Evolutionary conservation across 23 tunicate species (phyloP).

Genomic region (Halocynthia roretzi): DNA sequence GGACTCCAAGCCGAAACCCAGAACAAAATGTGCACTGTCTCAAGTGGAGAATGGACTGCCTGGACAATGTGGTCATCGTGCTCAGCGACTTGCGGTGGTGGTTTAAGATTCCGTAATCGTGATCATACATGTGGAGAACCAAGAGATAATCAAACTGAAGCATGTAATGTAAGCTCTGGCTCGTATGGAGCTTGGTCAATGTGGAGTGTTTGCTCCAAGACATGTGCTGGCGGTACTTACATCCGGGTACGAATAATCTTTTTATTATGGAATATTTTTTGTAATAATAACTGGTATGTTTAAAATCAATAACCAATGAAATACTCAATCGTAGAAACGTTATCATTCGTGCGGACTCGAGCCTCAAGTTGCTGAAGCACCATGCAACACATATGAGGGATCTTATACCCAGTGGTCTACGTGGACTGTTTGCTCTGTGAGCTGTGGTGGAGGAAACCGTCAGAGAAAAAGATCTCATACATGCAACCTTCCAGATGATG

Average conservation of each 20-base stretch:
- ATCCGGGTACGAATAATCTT: not conserved
- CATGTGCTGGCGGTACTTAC: slow-evolving; percentile 35
- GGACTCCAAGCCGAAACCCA: slow-evolving; percentile 38
- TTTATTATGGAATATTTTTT: too few species aligned
- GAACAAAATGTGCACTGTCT: slow-evolving; percentile 32
- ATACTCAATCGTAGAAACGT: too few species aligned
- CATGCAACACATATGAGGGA: not conserved
- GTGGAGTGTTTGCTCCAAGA: slow-evolving; percentile 25
- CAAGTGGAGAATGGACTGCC: slow-evolving; percentile 1
- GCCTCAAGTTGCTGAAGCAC: slow-evolving; percentile 13
- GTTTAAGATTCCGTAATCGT: slow-evolving; percentile 47
- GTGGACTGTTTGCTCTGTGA: not conserved
- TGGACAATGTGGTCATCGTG: slow-evolving; percentile 85
- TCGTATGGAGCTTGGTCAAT: slow-evolving; percentile 1
- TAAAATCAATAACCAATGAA: too few species aligned
- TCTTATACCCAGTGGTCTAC: not conserved
- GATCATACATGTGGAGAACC: slow-evolving; percentile 60
- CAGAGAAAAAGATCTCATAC: slow-evolving; percentile 5
- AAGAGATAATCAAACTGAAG: slow-evolving; percentile 27
- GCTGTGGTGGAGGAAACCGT: slow-evolving; percentile 39
- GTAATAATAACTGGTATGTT: too few species aligned
- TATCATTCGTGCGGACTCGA: slow-evolving; percentile 12
- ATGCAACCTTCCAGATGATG: slow-evolving; percentile 22
- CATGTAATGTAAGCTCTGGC: slow-evolving; percentile 61
- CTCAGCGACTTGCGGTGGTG: slow-evolving; percentile 92